A percentile compares a stretch with the other conserved stretches of the same genome.
phyloP scores from a whole-genome alignment of 2,888 invertebrate genomes.

The Ectemnius lituratus region DNA sequence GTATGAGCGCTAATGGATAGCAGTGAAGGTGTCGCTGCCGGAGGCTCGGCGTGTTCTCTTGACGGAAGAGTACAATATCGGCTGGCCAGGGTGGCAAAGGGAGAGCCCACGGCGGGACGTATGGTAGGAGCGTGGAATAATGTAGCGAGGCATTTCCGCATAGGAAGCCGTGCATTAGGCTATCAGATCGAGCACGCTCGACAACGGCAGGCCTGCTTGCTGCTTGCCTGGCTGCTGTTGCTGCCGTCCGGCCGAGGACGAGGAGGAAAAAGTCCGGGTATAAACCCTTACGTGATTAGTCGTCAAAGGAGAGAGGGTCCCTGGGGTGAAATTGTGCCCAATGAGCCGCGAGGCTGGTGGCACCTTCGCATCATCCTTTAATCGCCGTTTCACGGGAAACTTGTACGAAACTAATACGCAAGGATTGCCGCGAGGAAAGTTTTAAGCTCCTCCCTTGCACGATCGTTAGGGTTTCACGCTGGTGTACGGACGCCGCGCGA shows the following conservation, averaged over 20 bases:
- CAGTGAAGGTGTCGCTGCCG: constrained; percentile 31
- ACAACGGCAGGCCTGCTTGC: constrained; percentile 40
- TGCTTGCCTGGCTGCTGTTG: no score
- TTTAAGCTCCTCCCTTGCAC: constrained; percentile 47
- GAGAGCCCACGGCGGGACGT: constrained; percentile 50
- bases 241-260: constrained; percentile 32
- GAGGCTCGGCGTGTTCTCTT: constrained; percentile 62
- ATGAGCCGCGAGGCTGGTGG: constrained; percentile 50
- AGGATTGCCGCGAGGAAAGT: constrained; percentile 55
- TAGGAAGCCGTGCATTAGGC: constrained; percentile 78
- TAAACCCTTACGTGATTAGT: constrained; percentile 69
- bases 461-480: constrained; percentile 35
- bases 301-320: constrained; percentile 50
- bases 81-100: constrained; percentile 44
- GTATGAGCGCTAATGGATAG: constrained; percentile 20
- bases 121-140: constrained; percentile 71
- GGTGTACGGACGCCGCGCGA: background rate
- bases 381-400: constrained; percentile 55
- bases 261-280: constrained; percentile 61
- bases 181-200: constrained; percentile 77
- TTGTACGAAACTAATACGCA: constrained; percentile 55
- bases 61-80: constrained; percentile 70
- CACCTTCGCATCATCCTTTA: constrained; percentile 55
- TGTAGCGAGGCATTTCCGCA: constrained; percentile 76
- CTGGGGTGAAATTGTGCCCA: constrained; percentile 49